Evolutionary conservation across 37 sponge, comb jelly and placozoan species (phyloP).

Genomic region (Cliona cf. orientalis): DNA sequence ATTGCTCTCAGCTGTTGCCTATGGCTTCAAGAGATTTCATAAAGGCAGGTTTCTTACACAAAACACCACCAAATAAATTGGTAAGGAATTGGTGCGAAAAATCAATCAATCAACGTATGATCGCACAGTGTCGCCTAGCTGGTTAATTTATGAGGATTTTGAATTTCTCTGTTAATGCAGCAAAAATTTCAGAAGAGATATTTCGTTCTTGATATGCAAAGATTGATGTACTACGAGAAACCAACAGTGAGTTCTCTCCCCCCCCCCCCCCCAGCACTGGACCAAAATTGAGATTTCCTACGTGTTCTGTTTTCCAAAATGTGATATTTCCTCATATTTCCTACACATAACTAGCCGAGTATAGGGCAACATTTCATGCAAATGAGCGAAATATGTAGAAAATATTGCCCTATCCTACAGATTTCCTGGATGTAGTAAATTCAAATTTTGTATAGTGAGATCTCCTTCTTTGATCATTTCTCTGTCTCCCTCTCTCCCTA

Average conservation of each 20-base stretch:
- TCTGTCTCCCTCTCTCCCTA: too few species aligned
- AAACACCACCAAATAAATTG: conserved; percentile 74
- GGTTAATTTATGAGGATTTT: too few species aligned
- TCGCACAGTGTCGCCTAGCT: too few species aligned
- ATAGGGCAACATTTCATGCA: too few species aligned
- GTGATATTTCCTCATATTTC: too few species aligned
- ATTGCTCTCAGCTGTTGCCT: conserved; percentile 6
- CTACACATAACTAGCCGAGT: too few species aligned
- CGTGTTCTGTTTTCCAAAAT: neutral
- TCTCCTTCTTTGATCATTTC: neutral
- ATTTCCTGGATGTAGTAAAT: neutral
- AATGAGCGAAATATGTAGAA: too few species aligned
- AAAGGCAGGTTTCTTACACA: conserved; percentile 74
- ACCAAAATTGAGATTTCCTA: neutral
- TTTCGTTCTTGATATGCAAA: conserved; percentile 67
- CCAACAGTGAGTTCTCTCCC: conserved; percentile 55
- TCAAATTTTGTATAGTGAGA: neutral
- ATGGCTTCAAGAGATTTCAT: conserved; percentile 69
- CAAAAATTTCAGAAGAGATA: conserved; percentile 76
- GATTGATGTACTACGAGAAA: conserved; percentile 75
- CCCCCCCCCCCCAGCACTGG: neutral
- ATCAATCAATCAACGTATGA: too few species aligned
- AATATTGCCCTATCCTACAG: neutral
- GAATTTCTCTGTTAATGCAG: conserved; percentile 34
- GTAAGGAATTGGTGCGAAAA: too few species aligned